These are phyloP conservation scores for Hoplias malabaricus DNA, from an alignment of 2,113 vertebrate species.

Conservation along the genomic window DNA sequence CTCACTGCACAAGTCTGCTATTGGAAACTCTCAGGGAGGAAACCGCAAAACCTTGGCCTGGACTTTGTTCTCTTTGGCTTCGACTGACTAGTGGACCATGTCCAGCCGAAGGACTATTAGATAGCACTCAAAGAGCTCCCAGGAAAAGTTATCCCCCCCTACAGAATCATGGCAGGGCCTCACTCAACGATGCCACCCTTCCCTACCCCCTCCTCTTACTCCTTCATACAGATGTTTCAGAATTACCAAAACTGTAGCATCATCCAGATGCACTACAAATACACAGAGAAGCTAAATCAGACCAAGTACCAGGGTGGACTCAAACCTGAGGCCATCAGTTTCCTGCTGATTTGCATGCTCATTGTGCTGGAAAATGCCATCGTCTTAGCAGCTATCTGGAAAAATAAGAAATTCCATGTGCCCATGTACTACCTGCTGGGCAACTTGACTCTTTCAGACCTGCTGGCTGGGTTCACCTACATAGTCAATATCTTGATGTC, in stretches of 20 bases:
- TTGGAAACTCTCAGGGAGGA: background rate
- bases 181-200: slow-evolving; percentile 16
- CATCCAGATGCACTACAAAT: slow-evolving; percentile 83
- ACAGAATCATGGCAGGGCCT: slow-evolving; percentile 59
- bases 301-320: slow-evolving; percentile 75
- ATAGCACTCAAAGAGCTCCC: background rate
- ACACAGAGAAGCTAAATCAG: slow-evolving; percentile 80
- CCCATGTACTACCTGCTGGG: slow-evolving; percentile 90
- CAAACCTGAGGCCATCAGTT: slow-evolving; percentile 75
- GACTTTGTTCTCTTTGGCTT: background rate
- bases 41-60: background rate
- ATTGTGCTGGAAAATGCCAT: slow-evolving; percentile 87
- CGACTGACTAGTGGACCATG: background rate
- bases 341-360: slow-evolving; percentile 80
- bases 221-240: slow-evolving; percentile 64
- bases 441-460: slow-evolving; percentile 86
- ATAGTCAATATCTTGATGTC: slow-evolving; percentile 86
- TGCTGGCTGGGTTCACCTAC: slow-evolving; percentile 86
- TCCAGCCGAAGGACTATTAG: slow-evolving; percentile 10
- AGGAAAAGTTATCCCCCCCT: background rate
- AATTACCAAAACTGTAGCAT: slow-evolving; percentile 76
- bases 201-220: slow-evolving; percentile 32
- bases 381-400: slow-evolving; percentile 83
- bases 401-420: slow-evolving; percentile 87
- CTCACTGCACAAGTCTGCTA: background rate